phyloP scores from a whole-genome alignment of 92 coral and sea anemone genomes.

The Epizoanthus stellaris region DNA sequence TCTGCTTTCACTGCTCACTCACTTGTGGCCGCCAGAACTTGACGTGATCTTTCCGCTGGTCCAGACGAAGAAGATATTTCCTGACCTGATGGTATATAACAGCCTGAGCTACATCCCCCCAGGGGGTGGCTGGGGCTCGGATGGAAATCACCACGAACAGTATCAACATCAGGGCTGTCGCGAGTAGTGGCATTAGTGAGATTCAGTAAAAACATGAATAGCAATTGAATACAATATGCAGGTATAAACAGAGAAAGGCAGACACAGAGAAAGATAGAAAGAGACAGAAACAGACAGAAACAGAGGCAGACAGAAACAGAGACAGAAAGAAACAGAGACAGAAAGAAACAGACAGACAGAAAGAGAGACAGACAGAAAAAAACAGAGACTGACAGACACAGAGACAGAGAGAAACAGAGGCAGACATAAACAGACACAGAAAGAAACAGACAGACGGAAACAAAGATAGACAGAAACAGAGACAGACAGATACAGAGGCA shows the following conservation, averaged over 20 bases:
- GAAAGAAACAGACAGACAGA: no score
- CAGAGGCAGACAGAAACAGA: no score
- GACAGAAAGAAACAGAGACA: no score
- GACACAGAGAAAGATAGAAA: not conserved
- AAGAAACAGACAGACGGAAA: not conserved
- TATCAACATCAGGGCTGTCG: constrained; percentile 83
- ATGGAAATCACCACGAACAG: constrained; percentile 92
- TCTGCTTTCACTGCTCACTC: not conserved
- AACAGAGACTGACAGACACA: not conserved
- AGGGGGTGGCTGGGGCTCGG: constrained; percentile 96
- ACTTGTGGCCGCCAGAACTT: constrained; percentile 99
- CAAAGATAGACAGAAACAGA: not conserved
- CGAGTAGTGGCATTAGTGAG: not conserved
- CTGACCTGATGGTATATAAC: constrained; percentile 99
- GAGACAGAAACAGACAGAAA: no score
- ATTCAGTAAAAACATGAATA: not conserved
- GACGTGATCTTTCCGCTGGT: constrained; percentile 88
- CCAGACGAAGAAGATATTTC: constrained; percentile 93
- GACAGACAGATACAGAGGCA: no score
- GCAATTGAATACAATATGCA: not conserved
- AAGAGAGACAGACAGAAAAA: no score
- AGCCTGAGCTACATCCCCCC: constrained; percentile 99
- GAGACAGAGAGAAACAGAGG: no score
- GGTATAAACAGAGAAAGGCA: not conserved
- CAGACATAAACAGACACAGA: no score